Evolutionary conservation across 2,797 vertebrate species (phyloP).

Genomic region (Anolis apletophallus): DNA sequence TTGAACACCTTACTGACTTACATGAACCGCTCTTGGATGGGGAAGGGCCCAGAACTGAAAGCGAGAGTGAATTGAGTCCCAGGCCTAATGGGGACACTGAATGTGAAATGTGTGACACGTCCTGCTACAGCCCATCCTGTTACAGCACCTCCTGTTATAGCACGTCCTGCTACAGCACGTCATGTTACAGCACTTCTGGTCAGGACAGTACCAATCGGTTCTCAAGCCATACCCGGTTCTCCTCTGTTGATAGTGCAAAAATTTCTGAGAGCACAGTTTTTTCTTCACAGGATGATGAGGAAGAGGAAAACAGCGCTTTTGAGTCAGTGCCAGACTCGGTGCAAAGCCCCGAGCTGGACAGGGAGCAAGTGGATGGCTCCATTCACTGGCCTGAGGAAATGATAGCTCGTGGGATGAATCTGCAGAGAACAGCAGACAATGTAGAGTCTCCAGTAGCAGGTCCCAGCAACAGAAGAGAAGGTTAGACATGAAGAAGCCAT

Average conservation of each 20-base stretch:
- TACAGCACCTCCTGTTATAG: constrained; percentile 96
- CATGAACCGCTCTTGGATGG: constrained; percentile 83
- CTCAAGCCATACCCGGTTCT: constrained; percentile 94
- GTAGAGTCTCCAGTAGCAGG: constrained; percentile 85
- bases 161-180: constrained; percentile 94
- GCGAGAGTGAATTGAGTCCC: constrained; percentile 85
- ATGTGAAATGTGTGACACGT: constrained; percentile 92
- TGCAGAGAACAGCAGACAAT: constrained; percentile 76
- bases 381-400: constrained; percentile 80
- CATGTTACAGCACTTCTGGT: constrained; percentile 94
- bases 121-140: constrained; percentile 94
- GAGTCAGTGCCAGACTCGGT: constrained; percentile 86
- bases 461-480: constrained; percentile 85
- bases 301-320: constrained; percentile 94
- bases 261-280: constrained; percentile 97
- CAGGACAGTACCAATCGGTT: constrained; percentile 87
- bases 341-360: constrained; percentile 84
- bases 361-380: constrained; percentile 75
- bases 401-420: constrained; percentile 73
- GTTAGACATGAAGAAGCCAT: constrained; percentile 82
- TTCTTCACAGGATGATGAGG: constrained; percentile 95
- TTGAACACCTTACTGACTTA: constrained; percentile 84
- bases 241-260: constrained; percentile 94
- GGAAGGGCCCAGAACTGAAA: constrained; percentile 81
- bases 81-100: constrained; percentile 84